Evolutionary conservation across 2,113 vertebrate genomes (phyloP).

Genomic region (Kryptolebias marmoratus): DNA sequence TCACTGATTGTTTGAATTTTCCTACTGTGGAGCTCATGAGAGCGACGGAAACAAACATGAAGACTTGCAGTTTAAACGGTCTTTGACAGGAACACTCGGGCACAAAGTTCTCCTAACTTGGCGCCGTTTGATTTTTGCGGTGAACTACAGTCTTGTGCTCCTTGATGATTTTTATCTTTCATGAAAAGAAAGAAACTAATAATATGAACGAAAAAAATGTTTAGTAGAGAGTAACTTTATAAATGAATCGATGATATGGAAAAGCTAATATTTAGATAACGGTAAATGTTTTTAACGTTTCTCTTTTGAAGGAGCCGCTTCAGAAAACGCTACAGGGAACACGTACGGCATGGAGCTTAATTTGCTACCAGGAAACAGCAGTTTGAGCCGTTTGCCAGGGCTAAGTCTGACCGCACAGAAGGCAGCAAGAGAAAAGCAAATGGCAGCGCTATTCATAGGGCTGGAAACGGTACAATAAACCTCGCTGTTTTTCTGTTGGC

Average conservation of each 20-base stretch:
- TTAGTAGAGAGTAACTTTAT: too few species aligned
- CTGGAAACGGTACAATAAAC: slow-evolving; percentile 46
- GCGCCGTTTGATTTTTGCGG: too few species aligned
- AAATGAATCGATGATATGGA: neutral
- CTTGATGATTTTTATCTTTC: neutral
- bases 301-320: neutral
- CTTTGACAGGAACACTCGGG: too few species aligned
- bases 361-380: slow-evolving; percentile 10
- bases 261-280: neutral
- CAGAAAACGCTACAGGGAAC: slow-evolving; percentile 1
- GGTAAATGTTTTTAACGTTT: too few species aligned
- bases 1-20: too few species aligned
- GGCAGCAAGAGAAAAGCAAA: slow-evolving; percentile 37
- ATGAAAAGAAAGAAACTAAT: neutral
- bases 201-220: too few species aligned
- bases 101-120: too few species aligned
- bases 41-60: too few species aligned
- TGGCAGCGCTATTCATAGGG: slow-evolving; percentile 31
- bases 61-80: too few species aligned
- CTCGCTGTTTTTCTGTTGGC: slow-evolving; percentile 40
- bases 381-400: slow-evolving; percentile 6
- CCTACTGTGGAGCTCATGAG: too few species aligned
- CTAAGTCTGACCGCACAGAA: slow-evolving; percentile 33
- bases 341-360: neutral
- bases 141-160: too few species aligned